Base-by-base conservation (phyloP, 2,797 vertebrate species). In the Hypotaenidia philippensis region DNA sequence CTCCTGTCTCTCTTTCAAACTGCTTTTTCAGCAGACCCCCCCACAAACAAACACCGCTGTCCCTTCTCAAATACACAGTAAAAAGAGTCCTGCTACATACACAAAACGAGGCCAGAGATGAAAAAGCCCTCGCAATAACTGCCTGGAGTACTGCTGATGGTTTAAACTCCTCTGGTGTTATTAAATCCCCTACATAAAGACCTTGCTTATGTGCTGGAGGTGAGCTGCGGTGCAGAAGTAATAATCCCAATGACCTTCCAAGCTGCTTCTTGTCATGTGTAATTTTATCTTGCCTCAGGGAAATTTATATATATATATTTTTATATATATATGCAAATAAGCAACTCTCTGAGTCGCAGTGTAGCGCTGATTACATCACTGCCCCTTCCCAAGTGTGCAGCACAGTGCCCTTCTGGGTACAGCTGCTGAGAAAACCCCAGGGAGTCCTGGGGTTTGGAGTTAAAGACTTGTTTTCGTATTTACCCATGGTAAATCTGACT, bases 371-470 rank as follows among this genome's bases (percentile, higher is more conserved):
- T 89, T 87, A 34, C 92, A 59, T 41, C 93, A 66, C 63, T 10
- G 2, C 75, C 76, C 89, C 56, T 61, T 82, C 87, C 66, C 84
- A 32, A 31, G 72, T 2, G 36, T 14, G 4, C 56, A 13, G 74
- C 15, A 0, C 69, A 19, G 87, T 45, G 5, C 19, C 3, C 2
- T 29, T 50, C 61, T 2, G 7, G 60, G 59, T 13, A 23, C 87
- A 65, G 87, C 91, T 61, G 63, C 77, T 41, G 87, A 93, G 91
- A 83, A 87, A 94, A 76, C 47, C 91, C 91, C 64, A 1, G 93
- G 75, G 87, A 93, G 84, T 11, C 9, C 55, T 29, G 0, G 13
- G 63, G 26, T 23, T 72, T 50, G 84, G 61, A 72, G 85, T 89
- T 27, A 84, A 82, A 87, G 84, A 69, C 66, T 57, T 13, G 52